Percentiles rank a stretch among this genome's conserved stretches.
These are phyloP conservation scores for Prunella strophiata DNA, from an alignment of 2,797 vertebrate species.

Conservation along the genomic window DNA sequence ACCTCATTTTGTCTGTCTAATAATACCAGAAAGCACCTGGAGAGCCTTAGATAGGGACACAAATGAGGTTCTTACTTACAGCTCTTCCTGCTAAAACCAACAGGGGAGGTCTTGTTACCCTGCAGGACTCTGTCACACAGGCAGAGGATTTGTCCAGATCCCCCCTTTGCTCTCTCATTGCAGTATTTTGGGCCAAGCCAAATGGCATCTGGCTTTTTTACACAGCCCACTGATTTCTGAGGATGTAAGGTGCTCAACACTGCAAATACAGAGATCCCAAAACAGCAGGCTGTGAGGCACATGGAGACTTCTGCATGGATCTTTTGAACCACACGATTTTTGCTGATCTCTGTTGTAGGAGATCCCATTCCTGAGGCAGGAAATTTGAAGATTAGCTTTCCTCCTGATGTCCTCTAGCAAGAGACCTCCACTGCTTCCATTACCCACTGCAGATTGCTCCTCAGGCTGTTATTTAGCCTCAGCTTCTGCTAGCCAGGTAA, in stretches of 20 bases:
- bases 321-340: neutral
- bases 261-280: neutral
- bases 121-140: neutral
- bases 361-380: neutral
- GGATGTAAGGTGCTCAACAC: neutral
- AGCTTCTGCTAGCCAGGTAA: neutral
- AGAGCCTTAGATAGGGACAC: neutral
- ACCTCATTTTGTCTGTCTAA: neutral
- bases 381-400: neutral
- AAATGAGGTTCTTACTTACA: neutral
- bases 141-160: neutral
- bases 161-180: neutral
- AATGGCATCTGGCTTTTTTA: neutral
- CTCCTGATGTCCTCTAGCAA: neutral
- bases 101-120: accelerated
- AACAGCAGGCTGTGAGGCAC: neutral
- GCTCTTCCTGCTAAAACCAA: neutral
- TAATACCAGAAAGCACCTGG: neutral
- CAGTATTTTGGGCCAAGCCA: neutral
- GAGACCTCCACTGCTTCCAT: neutral
- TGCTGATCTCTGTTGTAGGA: neutral
- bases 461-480: neutral
- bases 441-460: neutral
- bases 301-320: neutral
- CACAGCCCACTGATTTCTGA: neutral